Conservation (phyloP, 2,888 invertebrate species). For the Mellilla xanthometata region DNA sequence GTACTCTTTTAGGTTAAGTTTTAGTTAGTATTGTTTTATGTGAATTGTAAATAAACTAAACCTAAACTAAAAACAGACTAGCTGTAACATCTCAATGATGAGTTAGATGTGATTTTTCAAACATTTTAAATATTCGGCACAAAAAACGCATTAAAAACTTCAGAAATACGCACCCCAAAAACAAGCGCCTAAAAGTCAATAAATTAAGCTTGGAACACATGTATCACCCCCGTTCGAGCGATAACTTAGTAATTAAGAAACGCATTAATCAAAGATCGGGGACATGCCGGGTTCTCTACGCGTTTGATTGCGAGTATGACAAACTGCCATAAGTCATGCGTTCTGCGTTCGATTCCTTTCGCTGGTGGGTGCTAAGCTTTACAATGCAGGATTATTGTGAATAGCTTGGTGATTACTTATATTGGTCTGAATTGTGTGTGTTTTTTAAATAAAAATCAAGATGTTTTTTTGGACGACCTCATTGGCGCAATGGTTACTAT, state of each 20-base stretch:
- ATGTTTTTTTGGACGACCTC: too few species aligned
- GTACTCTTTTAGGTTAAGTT: too few species aligned
- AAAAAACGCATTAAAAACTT: not conserved
- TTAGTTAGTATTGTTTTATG: too few species aligned
- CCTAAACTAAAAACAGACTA: too few species aligned
- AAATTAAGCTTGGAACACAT: slow-evolving; percentile 75
- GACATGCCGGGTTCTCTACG: slow-evolving; percentile 50
- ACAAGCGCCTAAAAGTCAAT: slow-evolving; percentile 64
- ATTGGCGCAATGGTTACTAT: too few species aligned
- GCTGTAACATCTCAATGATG: too few species aligned
- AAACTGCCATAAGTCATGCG: slow-evolving; percentile 72
- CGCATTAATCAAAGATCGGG: slow-evolving; percentile 76
- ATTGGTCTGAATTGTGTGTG: not conserved
- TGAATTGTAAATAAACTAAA: too few species aligned
- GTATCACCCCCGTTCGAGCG: slow-evolving; percentile 59
- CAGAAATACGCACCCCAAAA: slow-evolving; percentile 6
- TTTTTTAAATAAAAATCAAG: too few species aligned
- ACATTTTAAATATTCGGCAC: too few species aligned
- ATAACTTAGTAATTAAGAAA: slow-evolving; percentile 81
- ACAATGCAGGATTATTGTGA: slow-evolving; percentile 27
- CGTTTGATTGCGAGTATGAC: slow-evolving; percentile 70
- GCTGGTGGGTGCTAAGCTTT: slow-evolving; percentile 52
- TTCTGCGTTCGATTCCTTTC: slow-evolving; percentile 14
- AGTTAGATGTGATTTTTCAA: too few species aligned
- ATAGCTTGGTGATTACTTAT: slow-evolving; percentile 9